Evolutionary conservation across 2,113 vertebrate species (phyloP).

Genomic region (Myiozetetes cayanensis): DNA sequence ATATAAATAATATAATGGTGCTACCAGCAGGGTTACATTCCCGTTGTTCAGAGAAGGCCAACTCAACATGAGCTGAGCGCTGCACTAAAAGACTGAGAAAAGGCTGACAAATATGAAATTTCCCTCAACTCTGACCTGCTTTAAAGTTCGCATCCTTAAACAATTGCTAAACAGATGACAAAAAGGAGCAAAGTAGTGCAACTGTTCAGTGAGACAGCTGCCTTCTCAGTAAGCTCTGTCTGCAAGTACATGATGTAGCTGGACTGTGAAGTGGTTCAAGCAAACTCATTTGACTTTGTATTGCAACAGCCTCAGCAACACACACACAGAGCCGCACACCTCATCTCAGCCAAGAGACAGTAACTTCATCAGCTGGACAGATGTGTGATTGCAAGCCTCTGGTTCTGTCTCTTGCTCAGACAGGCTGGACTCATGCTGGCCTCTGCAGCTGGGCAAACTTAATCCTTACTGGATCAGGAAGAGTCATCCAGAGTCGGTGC

Average conservation of each 20-base stretch:
- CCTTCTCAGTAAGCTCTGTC: background rate
- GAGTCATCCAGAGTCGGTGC: background rate
- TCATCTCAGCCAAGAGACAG: background rate
- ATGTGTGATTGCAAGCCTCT: background rate
- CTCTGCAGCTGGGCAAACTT: background rate
- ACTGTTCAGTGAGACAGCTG: background rate
- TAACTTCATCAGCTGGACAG: background rate
- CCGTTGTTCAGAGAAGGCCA: conserved; percentile 9
- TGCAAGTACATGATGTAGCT: background rate
- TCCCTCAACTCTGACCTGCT: background rate
- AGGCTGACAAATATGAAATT: background rate
- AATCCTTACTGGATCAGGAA: background rate
- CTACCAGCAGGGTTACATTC: conserved; percentile 50
- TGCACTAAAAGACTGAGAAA: background rate
- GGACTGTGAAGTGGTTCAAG: background rate
- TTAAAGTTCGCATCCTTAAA: background rate
- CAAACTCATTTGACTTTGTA: background rate
- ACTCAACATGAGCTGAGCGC: background rate
- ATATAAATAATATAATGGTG: conserved; percentile 24
- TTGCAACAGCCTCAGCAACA: background rate
- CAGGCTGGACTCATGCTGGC: background rate
- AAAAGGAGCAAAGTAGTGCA: background rate
- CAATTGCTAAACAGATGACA: background rate
- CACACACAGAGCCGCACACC: background rate
- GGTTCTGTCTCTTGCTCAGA: background rate